These are phyloP conservation scores for Muschampia staudingeri DNA, from an alignment of 2,888 invertebrate species.

Conservation along the genomic window DNA sequence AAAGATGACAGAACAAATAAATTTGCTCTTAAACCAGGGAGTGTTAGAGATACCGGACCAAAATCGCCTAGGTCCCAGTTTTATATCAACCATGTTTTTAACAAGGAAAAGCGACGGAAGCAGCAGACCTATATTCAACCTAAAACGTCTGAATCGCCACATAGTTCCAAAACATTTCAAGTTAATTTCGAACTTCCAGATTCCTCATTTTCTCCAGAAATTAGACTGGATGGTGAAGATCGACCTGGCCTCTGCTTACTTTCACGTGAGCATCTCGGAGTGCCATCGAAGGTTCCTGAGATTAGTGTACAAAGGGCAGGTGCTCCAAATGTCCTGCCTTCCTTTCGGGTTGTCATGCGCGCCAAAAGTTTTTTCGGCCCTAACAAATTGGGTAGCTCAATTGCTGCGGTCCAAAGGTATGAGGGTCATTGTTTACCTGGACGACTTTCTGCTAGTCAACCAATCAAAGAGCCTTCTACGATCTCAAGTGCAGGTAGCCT, in stretches of 20 bases:
- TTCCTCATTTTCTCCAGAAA: conserved; percentile 32
- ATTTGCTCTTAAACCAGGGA: not conserved
- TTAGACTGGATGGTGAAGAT: conserved; percentile 40
- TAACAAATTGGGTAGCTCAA: conserved; percentile 4
- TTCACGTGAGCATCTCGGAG: not conserved
- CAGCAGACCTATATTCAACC: not conserved
- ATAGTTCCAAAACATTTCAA: not conserved
- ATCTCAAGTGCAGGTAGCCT: not conserved
- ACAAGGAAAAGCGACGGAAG: not conserved
- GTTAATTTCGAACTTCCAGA: not conserved
- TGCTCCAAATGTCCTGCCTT: not conserved
- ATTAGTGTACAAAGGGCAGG: not conserved
- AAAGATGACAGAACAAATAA: not conserved
- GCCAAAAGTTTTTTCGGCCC: not conserved
- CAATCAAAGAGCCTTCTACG: not conserved
- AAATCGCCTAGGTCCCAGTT: not conserved
- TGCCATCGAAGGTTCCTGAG: not conserved
- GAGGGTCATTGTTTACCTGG: not conserved
- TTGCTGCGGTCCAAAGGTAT: not conserved
- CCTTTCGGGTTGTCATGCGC: not conserved
- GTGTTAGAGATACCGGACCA: not conserved
- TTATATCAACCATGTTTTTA: not conserved
- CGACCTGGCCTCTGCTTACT: not conserved
- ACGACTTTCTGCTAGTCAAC: not conserved
- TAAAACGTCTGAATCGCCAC: not conserved